Evolutionary conservation across 2,888 invertebrate genomes (phyloP).

Genomic region (Meghimatium bilineatum): DNA sequence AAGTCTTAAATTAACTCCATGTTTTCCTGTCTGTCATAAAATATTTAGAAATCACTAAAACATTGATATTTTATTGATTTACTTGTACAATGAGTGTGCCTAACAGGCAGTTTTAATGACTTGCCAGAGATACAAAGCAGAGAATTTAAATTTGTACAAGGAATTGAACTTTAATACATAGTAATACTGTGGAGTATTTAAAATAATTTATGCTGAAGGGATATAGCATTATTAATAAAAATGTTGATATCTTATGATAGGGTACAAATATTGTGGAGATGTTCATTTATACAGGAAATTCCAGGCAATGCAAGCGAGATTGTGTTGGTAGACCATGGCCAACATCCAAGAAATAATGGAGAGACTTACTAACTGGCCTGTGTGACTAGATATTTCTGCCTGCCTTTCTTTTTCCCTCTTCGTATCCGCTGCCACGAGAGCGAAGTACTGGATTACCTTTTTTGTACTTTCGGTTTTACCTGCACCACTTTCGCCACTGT

Average conservation of each 20-base stretch:
- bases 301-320: neutral
- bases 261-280: neutral
- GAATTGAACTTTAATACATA: too few species aligned
- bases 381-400: neutral
- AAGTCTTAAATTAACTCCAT: too few species aligned
- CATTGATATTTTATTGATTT: too few species aligned
- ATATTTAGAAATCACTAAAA: too few species aligned
- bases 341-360: neutral
- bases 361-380: slow-evolving; percentile 22
- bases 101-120: too few species aligned
- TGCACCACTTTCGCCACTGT: slow-evolving; percentile 96
- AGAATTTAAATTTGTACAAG: too few species aligned
- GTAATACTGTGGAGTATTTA: too few species aligned
- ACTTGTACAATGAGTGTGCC: too few species aligned
- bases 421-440: slow-evolving; percentile 84
- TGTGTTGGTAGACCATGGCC: neutral
- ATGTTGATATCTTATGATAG: neutral
- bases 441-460: slow-evolving; percentile 99
- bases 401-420: slow-evolving; percentile 55
- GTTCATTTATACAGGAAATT: neutral
- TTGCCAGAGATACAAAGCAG: too few species aligned
- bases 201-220: neutral
- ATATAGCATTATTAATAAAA: neutral
- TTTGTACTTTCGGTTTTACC: slow-evolving; percentile 99
- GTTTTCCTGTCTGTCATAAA: too few species aligned